These are phyloP conservation scores for Penaeus monodon DNA, from an alignment of 2,888 invertebrate species.

Conservation along the genomic window DNA sequence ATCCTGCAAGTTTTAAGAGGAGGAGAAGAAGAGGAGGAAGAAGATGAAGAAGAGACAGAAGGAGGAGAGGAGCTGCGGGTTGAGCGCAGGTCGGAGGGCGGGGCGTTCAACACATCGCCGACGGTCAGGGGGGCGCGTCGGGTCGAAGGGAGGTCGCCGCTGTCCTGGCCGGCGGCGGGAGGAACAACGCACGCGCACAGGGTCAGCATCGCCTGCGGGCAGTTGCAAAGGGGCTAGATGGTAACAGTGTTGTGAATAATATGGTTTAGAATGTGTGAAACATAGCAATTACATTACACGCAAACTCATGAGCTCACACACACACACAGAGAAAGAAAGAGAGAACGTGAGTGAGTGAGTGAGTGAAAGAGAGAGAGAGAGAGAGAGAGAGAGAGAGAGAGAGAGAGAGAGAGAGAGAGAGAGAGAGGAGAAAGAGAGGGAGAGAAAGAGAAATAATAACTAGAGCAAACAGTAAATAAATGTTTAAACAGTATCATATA, in stretches of 20 bases:
- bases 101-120: too few species aligned
- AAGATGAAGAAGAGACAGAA: too few species aligned
- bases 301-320: neutral
- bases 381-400: slow-evolving; percentile 29
- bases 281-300: neutral
- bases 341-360: neutral
- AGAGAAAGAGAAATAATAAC: neutral
- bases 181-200: too few species aligned
- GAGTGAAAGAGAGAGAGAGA: slow-evolving; percentile 25
- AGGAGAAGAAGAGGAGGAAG: neutral
- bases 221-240: neutral
- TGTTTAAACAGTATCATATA: too few species aligned
- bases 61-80: too few species aligned
- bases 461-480: neutral
- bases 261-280: neutral
- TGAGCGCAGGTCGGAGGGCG: too few species aligned
- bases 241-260: too few species aligned
- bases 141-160: too few species aligned
- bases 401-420: neutral
- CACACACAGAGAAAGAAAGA: slow-evolving; percentile 9
- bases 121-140: too few species aligned
- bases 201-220: too few species aligned
- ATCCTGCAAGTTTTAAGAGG: slow-evolving; percentile 16
- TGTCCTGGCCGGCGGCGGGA: too few species aligned
- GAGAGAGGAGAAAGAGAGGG: neutral